A percentile compares a stretch with the other conserved stretches of the same genome.
Evolutionary conservation across 2,113 vertebrate species (phyloP).

Genomic region (Gymnorhina tibicen): DNA sequence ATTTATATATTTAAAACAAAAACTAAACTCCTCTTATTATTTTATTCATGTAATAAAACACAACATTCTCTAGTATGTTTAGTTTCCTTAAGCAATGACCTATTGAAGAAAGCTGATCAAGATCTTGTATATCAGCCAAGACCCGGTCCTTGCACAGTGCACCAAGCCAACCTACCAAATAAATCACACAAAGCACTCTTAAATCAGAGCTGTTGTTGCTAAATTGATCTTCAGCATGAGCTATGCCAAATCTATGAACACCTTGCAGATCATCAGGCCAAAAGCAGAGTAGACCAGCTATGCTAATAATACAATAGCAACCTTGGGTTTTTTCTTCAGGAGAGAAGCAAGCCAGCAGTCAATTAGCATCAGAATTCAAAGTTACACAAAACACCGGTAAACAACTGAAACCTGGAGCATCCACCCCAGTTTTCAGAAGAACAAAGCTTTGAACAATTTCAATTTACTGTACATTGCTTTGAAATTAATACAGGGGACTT

Average conservation of each 20-base stretch:
- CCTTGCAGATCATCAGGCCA: background rate
- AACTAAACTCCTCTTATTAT: background rate
- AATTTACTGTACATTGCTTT: background rate
- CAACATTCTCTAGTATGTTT: background rate
- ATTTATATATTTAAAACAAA: background rate
- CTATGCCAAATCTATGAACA: background rate
- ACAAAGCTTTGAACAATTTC: background rate
- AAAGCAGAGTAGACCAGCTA: background rate
- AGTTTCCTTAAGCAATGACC: background rate
- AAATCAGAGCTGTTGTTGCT: background rate
- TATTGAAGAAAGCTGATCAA: background rate
- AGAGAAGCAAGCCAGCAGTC: background rate
- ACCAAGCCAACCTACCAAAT: background rate
- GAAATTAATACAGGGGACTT: background rate
- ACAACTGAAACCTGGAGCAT: background rate
- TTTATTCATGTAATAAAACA: background rate
- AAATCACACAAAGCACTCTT: background rate
- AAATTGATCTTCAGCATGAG: background rate
- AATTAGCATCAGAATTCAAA: background rate
- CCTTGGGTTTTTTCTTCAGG: background rate
- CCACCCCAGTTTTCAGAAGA: background rate
- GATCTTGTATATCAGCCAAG: background rate
- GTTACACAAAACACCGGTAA: background rate
- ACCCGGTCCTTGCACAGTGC: background rate
- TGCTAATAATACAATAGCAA: background rate